phyloP scores from a whole-genome alignment of 2,113 vertebrate species.

The Sminthopsis crassicaudata region DNA sequence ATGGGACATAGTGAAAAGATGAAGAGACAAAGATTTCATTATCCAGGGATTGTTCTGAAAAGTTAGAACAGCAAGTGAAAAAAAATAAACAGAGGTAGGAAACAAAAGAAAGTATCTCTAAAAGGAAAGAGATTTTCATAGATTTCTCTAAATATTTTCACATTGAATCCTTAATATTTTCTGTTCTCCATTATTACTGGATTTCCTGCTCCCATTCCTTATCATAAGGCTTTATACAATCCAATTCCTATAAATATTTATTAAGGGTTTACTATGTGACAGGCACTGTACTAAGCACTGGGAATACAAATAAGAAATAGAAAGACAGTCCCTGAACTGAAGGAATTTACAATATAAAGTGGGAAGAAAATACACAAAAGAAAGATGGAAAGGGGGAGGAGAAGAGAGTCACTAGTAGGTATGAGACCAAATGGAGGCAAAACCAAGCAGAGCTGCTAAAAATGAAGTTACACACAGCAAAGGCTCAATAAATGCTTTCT shows the following conservation, averaged over 20 bases:
- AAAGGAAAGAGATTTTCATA: background rate
- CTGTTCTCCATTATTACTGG: background rate
- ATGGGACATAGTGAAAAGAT: background rate
- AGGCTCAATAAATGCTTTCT: conserved; percentile 6
- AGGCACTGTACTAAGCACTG: background rate
- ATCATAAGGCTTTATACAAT: background rate
- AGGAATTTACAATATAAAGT: background rate
- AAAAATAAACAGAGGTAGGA: background rate
- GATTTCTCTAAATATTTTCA: background rate
- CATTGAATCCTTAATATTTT: background rate
- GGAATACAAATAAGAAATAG: background rate
- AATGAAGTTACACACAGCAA: background rate
- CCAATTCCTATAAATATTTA: background rate
- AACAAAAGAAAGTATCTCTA: accelerated
- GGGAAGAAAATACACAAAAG: background rate
- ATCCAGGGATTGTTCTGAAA: conserved; percentile 24
- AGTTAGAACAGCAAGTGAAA: conserved; percentile 6
- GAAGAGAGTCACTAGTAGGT: background rate
- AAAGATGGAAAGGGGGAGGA: background rate
- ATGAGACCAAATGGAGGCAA: background rate
- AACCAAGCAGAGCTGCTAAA: background rate
- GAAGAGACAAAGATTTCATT: conserved; percentile 17
- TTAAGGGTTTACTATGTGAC: background rate
- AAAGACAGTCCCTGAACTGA: background rate
- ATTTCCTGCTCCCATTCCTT: background rate